These are phyloP conservation scores for Stercorarius parasiticus DNA, from an alignment of 2,113 vertebrate genomes.

Conservation along the genomic window DNA sequence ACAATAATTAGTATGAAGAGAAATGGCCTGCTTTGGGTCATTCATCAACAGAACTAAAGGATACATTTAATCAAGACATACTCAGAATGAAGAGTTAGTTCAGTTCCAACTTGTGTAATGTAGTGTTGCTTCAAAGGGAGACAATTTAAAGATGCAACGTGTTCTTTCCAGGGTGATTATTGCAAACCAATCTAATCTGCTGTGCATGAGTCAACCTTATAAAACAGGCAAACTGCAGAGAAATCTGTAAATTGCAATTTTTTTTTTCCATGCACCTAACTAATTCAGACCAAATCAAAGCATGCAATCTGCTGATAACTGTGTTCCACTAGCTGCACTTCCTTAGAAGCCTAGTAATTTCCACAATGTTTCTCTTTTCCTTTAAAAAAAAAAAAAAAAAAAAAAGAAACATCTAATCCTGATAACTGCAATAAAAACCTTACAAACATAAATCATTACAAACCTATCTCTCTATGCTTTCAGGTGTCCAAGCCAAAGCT, in stretches of 20 bases:
- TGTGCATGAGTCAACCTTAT: neutral
- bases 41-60: neutral
- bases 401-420: neutral
- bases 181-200: constrained; percentile 15
- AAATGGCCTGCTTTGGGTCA: neutral
- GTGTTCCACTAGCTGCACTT: neutral
- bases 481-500: neutral
- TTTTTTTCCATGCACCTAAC: neutral
- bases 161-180: neutral
- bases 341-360: constrained; percentile 25
- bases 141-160: neutral
- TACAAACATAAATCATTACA: neutral
- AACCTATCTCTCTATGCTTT: neutral
- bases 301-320: constrained; percentile 41
- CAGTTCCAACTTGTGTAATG: neutral
- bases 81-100: neutral
- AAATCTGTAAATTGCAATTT: neutral
- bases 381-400: neutral
- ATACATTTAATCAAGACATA: neutral
- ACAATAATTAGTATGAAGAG: neutral
- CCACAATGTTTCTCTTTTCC: neutral
- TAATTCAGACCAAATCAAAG: constrained; percentile 43
- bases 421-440: neutral
- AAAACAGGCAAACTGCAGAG: constrained; percentile 5
- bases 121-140: neutral